Percentiles rank a stretch among this genome's conserved stretches.
These are phyloP conservation scores for Rhinolophus sinicus DNA, from an alignment of 2,113 vertebrate genomes.

Conservation along the genomic window DNA sequence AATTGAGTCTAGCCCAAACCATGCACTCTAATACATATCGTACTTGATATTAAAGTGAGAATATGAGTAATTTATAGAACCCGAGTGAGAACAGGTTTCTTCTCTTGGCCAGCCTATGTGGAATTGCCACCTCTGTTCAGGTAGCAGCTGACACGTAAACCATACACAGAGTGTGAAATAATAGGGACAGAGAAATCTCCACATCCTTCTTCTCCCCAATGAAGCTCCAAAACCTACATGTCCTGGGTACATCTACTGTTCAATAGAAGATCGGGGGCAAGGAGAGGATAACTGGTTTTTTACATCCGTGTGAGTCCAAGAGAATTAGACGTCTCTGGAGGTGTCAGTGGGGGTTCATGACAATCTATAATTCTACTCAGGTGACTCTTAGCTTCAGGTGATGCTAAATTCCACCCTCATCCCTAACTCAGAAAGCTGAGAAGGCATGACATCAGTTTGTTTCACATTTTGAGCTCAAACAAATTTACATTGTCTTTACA, in stretches of 20 bases:
- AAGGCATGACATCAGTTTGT: neutral
- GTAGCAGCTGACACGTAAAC: conserved; percentile 72
- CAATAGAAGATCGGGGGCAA: neutral
- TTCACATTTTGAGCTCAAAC: neutral
- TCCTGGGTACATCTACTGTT: neutral
- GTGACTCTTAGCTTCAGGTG: neutral
- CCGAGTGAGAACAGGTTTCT: conserved; percentile 77
- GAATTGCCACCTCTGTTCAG: conserved; percentile 79
- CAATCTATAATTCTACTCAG: neutral
- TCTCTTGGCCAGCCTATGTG: conserved; percentile 72
- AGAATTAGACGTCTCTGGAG: neutral
- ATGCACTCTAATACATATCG: conserved; percentile 70
- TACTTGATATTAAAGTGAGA: conserved; percentile 78
- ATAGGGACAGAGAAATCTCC: neutral
- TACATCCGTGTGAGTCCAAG: neutral
- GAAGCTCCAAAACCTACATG: neutral
- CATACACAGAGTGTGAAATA: conserved; percentile 45
- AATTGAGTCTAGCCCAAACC: conserved; percentile 80
- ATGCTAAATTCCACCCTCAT: accelerated
- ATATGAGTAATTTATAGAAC: conserved; percentile 71
- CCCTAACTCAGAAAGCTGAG: neutral
- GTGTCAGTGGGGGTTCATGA: neutral
- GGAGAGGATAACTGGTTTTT: neutral
- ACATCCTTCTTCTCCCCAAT: neutral
- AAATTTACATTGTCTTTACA: neutral